Conservation (phyloP, 1,140 invertebrate genomes). For the Paraescarpia echinospica region DNA sequence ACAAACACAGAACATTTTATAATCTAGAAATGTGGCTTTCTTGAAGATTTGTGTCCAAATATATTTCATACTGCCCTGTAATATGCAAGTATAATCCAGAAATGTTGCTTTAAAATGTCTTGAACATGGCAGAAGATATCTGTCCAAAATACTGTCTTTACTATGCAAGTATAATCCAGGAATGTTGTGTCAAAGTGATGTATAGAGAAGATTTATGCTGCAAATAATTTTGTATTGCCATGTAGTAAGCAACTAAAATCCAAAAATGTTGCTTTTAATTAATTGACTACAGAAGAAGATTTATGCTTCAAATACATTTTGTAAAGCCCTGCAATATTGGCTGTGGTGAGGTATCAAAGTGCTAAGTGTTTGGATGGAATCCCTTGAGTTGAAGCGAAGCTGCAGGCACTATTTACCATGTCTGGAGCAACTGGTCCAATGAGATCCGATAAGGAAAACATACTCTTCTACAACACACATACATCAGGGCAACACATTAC, state of each 20-base stretch:
- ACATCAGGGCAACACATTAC: neutral
- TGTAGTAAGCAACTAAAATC: too few relatives aligned
- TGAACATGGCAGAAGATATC: too few relatives aligned
- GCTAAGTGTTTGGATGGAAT: neutral
- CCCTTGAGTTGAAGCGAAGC: neutral
- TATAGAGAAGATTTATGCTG: too few relatives aligned
- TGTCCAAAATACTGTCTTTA: too few relatives aligned
- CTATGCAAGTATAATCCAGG: neutral
- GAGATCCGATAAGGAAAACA: neutral
- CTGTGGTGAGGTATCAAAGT: neutral
- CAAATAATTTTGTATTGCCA: too few relatives aligned
- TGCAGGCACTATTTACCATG: neutral
- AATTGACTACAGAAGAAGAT: neutral
- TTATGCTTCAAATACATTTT: neutral
- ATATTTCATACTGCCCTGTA: too few relatives aligned
- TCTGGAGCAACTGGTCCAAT: neutral
- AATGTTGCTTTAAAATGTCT: neutral
- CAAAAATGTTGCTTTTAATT: too few relatives aligned
- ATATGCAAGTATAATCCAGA: neutral
- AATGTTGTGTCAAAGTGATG: neutral
- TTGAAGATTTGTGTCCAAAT: too few relatives aligned
- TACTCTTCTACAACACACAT: neutral
- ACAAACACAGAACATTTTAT: neutral
- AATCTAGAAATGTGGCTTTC: neutral
- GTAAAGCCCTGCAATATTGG: neutral